Evolutionary conservation across 2,113 vertebrate species (phyloP), one percentile per base, ranked within the genome.

Genomic region (Atrichornis clamosus): DNA sequence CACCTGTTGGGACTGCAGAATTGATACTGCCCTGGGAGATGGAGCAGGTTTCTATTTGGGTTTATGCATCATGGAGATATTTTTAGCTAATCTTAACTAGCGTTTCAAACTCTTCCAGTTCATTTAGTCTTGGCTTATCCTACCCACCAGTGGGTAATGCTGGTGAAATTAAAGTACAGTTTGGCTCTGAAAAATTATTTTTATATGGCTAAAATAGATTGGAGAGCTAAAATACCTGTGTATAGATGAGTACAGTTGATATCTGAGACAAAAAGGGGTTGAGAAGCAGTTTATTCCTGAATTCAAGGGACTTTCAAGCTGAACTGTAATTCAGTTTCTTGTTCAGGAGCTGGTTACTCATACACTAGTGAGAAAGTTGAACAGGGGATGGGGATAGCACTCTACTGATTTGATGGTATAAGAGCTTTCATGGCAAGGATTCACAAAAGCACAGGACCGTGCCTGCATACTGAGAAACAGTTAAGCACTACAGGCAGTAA

Each of bases 1-100:
- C 96, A 97, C 95, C 96, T 97, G 96, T 97, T 94, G 59, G 74
- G 32, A 60, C 80, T 76, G 85, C 85, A 93, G 95, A 92, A 88
- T 68, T 87, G 84, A 93, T 92, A 94, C 80, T 56, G 46, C 74
- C 23, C 33, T 62, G 52, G 52, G 74, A 92, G 85, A 89, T 21
- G 11, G 85, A 78, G 53, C 69, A 70, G 83, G 69, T 90, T 96
- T 93, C 92, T 96, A 93, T 97, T 96, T 97, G 94, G 94, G 95
- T 97, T 94, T 91, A 79, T 94, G 93, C 88, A 93, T 97, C 95
- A 94, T 42, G n/a, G 77, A 1, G 91, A 47, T 96, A 96, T 96
- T 96, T 96, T 96, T 97, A 94, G 93, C 92, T 94, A 82, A 75
- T 94, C 87, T 87, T 78, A 90, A 49, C 90, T 90, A 65, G 79